phyloP scores from a whole-genome alignment of 2,888 invertebrate species.

The Meganola albula region DNA sequence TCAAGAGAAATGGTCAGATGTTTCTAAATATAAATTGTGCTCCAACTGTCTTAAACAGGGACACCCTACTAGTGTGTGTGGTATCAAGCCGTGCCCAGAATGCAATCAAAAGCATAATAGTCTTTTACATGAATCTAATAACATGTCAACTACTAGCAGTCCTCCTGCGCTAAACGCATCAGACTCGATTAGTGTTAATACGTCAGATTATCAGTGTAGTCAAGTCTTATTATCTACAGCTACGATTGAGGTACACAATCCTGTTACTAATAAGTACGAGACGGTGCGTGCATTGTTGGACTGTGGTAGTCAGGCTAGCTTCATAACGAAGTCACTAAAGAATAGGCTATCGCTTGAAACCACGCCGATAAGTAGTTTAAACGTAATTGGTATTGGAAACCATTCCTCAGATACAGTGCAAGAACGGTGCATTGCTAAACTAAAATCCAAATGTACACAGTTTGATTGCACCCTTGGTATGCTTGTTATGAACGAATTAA shows the following conservation, averaged over 20 bases:
- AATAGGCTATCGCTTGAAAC: conserved; percentile 1
- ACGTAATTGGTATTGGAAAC: conserved; percentile 14
- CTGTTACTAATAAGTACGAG: not conserved
- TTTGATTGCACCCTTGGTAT: conserved; percentile 13
- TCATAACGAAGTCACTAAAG: conserved; percentile 6
- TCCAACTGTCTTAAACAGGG: conserved; percentile 19
- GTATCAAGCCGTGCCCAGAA: conserved; percentile 17
- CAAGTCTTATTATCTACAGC: conserved; percentile 5
- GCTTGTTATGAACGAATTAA: conserved; percentile 17
- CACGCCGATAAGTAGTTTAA: not conserved
- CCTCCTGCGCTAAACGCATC: not conserved
- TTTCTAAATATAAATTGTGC: conserved; percentile 17
- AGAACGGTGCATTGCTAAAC: conserved; percentile 7
- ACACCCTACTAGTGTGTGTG: conserved; percentile 15
- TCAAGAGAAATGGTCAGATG: conserved; percentile 9
- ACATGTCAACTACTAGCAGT: no score
- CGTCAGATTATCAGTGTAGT: not conserved
- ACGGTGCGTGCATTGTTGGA: conserved; percentile 2
- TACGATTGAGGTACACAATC: not conserved
- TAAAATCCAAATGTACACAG: conserved; percentile 10
- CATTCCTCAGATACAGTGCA: not conserved
- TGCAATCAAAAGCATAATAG: conserved; percentile 23
- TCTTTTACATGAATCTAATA: no score
- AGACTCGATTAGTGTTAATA: not conserved
- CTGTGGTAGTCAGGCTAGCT: conserved; percentile 3